Conservation (phyloP, 2,113 vertebrate genomes). For the Micromys minutus region DNA sequence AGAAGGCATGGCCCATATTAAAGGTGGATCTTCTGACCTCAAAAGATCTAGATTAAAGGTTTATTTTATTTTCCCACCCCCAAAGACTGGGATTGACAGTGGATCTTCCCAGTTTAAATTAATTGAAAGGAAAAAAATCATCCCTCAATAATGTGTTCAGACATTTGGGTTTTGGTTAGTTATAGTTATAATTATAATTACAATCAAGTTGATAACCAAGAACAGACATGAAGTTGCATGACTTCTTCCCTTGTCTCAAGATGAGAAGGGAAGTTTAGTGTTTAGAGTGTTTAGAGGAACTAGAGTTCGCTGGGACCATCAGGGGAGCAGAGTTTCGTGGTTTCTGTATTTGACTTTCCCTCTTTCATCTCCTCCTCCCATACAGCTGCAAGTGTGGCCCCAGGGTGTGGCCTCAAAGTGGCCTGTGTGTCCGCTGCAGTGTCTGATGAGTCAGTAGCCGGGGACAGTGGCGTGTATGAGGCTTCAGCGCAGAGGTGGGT, state of each 20-base stretch:
- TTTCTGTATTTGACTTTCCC: background rate
- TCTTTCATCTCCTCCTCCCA: background rate
- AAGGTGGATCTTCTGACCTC: background rate
- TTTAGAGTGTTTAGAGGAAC: background rate
- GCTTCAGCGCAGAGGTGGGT: constrained; percentile 92
- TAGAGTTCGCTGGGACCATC: background rate
- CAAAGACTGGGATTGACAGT: no score
- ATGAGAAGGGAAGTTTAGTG: no score
- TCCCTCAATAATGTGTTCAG: background rate
- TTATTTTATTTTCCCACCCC: background rate
- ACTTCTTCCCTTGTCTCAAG: background rate
- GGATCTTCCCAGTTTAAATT: background rate
- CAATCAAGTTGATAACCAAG: background rate
- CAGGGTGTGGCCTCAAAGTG: constrained; percentile 87
- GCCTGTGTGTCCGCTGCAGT: constrained; percentile 94
- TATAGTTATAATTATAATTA: no score
- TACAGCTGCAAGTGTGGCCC: constrained; percentile 82
- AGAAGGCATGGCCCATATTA: background rate
- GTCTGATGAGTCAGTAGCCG: constrained; percentile 97
- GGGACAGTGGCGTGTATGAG: constrained; percentile 97
- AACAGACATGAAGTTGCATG: background rate
- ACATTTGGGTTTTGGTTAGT: background rate
- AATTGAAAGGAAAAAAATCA: background rate
- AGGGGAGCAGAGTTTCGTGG: background rate
- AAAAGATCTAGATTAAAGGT: background rate